Conservation (phyloP, 2,888 invertebrate species). For the Xanthia icteritia region DNA sequence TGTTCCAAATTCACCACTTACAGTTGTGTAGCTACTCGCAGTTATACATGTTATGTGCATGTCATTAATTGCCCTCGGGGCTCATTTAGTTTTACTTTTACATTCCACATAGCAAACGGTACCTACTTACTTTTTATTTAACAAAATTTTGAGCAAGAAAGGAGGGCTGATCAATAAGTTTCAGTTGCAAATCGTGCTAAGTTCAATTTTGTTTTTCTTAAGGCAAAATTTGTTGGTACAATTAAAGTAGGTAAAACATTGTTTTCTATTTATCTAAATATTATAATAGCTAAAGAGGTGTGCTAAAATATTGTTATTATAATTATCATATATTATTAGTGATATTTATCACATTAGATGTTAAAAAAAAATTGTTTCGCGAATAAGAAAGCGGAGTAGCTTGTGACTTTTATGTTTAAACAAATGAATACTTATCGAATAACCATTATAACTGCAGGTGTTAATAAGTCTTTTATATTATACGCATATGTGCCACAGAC, state of each 20-base stretch:
- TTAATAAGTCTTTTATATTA: constrained; percentile 15
- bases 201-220: not conserved
- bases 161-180: not conserved
- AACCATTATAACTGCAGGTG: constrained; percentile 7
- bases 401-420: not conserved
- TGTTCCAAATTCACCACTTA: constrained; percentile 22
- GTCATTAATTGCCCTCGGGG: constrained; percentile 1
- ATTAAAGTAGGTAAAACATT: not conserved
- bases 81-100: constrained; percentile 21
- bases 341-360: constrained; percentile 1
- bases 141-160: not conserved
- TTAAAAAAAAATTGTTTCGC: constrained; percentile 13
- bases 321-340: not conserved
- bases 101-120: not conserved
- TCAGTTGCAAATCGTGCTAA: not conserved
- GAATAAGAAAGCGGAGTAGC: constrained; percentile 15
- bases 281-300: not conserved
- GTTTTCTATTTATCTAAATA: not conserved
- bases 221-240: too few species aligned
- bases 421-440: constrained; percentile 11
- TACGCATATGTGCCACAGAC: not conserved
- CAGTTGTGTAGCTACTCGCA: not conserved
- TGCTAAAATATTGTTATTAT: not conserved
- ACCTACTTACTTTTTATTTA: not conserved
- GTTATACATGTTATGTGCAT: not conserved